Conservation (phyloP, 1,140 invertebrate species). For the Drosophila teissieri region DNA sequence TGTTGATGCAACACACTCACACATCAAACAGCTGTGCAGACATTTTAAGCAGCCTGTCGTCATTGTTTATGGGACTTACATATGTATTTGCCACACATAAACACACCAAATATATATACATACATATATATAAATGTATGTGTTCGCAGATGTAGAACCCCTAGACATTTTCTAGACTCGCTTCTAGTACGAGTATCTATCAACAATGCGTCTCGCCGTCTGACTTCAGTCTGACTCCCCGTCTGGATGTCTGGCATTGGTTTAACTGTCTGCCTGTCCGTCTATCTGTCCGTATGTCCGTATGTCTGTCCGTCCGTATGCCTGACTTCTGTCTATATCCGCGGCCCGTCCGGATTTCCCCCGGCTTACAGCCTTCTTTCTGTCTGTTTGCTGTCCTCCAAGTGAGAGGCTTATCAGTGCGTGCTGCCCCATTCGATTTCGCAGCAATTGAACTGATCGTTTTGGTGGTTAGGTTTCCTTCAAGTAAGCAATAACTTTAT, state of each 20-base stretch:
- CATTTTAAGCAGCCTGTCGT: conserved; percentile 74
- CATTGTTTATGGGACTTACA: conserved; percentile 41
- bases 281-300: conserved; percentile 1
- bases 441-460: conserved; percentile 29
- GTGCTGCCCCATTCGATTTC: conserved; percentile 27
- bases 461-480: neutral
- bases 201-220: conserved; percentile 54
- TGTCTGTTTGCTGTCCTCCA: conserved; percentile 12
- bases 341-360: neutral
- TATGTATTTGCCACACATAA: conserved; percentile 27
- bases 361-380: conserved; percentile 1
- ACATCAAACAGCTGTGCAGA: conserved; percentile 74
- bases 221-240: conserved; percentile 53
- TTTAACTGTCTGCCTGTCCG: conserved; percentile 31
- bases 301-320: conserved; percentile 8
- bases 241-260: conserved; percentile 63
- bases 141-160: conserved; percentile 9
- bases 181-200: conserved; percentile 46
- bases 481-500: neutral
- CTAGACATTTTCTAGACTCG: conserved; percentile 45
- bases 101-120: conserved; percentile 1
- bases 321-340: conserved; percentile 31
- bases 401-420: conserved; percentile 27
- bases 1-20: conserved; percentile 70
- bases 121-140: neutral